These are phyloP conservation scores for Pyrgilauda ruficollis DNA, from an alignment of 2,113 vertebrate species.

Conservation along the genomic window DNA sequence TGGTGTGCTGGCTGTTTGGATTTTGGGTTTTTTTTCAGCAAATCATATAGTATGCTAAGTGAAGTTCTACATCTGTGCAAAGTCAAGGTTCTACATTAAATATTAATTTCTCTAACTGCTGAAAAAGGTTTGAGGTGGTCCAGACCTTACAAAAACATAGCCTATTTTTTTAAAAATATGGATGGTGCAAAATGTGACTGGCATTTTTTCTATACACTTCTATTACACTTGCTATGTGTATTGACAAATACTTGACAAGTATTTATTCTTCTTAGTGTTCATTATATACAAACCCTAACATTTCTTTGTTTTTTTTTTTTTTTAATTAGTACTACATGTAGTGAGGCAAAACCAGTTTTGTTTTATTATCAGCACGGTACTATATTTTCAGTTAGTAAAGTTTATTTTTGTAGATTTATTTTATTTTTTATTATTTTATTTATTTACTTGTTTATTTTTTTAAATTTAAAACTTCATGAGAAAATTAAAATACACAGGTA, in stretches of 20 bases:
- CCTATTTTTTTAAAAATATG: not conserved
- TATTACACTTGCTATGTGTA: not conserved
- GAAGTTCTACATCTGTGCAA: not conserved
- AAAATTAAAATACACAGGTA: not conserved
- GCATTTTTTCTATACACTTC: not conserved
- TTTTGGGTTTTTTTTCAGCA: not conserved
- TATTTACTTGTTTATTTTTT: not conserved
- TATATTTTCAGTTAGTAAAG: not conserved
- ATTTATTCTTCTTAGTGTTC: not conserved
- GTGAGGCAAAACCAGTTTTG: not conserved
- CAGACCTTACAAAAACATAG: not conserved
- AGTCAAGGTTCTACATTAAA: not conserved
- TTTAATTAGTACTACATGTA: not conserved
- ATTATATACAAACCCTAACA: not conserved
- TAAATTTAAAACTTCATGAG: not conserved
- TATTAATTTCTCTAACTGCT: not conserved
- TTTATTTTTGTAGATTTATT: not conserved
- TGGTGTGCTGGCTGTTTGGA: not conserved
- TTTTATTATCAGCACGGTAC: not conserved
- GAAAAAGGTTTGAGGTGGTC: not conserved
- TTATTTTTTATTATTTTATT: not conserved
- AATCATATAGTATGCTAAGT: not conserved
- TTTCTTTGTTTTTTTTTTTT: not conserved
- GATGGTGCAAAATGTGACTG: not conserved
- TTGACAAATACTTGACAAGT: not conserved